A percentile compares a stretch with the other conserved stretches of the same genome.
These are phyloP conservation scores for Lepidocyrtinus sp. DNA, from an alignment of 2,888 invertebrate genomes.

Conservation along the genomic window DNA sequence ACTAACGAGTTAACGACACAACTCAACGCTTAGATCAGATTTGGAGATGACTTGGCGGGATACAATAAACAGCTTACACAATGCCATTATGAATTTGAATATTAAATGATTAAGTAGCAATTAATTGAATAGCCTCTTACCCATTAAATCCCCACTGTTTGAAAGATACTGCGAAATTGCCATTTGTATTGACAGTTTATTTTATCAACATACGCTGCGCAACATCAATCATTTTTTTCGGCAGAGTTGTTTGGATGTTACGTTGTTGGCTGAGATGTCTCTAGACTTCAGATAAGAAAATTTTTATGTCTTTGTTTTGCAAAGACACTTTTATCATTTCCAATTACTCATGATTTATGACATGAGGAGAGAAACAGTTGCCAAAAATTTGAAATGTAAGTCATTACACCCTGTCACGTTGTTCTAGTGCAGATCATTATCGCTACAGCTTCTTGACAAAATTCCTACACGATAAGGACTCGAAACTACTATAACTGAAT, in stretches of 20 bases:
- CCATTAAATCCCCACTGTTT: background rate
- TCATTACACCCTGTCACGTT: no score
- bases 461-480: no score
- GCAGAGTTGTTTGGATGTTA: background rate
- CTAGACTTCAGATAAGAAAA: background rate
- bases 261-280: background rate
- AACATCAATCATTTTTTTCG: background rate
- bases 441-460: no score
- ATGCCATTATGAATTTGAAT: background rate
- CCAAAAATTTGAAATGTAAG: no score
- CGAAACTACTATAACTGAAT: no score
- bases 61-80: background rate
- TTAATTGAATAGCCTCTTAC: background rate
- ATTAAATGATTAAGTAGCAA: background rate
- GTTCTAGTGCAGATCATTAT: no score
- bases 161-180: background rate
- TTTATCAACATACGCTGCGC: background rate
- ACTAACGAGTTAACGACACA: background rate
- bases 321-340: background rate
- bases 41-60: background rate
- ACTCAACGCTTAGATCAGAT: background rate
- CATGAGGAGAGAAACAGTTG: no score
- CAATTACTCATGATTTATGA: background rate
- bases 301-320: background rate
- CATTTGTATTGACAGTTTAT: background rate